These are phyloP conservation scores for Anas bahamensis DNA, from an alignment of 2,797 vertebrate species.

Conservation along the genomic window DNA sequence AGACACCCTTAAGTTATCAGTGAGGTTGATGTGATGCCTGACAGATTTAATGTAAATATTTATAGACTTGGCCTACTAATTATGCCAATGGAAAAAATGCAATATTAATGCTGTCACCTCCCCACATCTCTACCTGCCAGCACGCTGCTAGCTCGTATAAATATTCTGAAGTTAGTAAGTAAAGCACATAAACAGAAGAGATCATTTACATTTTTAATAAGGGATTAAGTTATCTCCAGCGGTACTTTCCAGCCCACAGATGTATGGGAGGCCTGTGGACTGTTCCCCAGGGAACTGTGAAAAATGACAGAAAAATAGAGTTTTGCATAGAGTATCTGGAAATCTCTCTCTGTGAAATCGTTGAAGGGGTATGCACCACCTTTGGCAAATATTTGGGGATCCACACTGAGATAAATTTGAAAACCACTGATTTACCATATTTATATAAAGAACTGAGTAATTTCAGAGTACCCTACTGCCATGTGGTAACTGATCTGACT, in stretches of 20 bases:
- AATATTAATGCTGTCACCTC: constrained; percentile 59
- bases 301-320: background rate
- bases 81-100: constrained; percentile 48
- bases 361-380: background rate
- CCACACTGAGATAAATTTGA: background rate
- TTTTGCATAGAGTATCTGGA: background rate
- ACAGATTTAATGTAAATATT: constrained; percentile 72
- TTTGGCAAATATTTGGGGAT: background rate
- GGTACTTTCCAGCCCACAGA: background rate
- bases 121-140: constrained; percentile 46
- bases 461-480: background rate
- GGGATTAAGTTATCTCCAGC: constrained; percentile 56
- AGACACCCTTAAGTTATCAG: constrained; percentile 60
- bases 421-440: background rate
- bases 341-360: background rate
- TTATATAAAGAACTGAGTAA: background rate
- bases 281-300: background rate
- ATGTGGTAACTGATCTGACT: background rate
- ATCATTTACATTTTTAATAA: constrained; percentile 60
- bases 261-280: background rate
- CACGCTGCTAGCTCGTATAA: constrained; percentile 5
- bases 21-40: constrained; percentile 54
- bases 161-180: constrained; percentile 46
- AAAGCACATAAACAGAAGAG: constrained; percentile 27
- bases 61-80: constrained; percentile 72